A percentile compares a stretch with the other conserved stretches of the same genome.
Evolutionary conservation across 2,888 invertebrate genomes (phyloP).

Genomic region (Cataglyphis altisquamis): DNA sequence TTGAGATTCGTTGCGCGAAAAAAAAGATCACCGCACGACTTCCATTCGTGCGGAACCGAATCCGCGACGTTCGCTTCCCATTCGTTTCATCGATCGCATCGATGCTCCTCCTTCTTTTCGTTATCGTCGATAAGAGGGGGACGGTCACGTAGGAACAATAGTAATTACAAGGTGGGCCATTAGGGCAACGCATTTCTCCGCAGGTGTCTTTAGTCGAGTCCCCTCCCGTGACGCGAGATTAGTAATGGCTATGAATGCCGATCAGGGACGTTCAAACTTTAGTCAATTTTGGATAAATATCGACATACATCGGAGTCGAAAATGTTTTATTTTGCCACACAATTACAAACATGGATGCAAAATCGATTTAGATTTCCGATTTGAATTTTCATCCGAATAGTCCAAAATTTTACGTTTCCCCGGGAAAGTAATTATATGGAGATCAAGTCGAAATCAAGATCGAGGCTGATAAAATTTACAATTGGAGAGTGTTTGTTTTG

Average conservation of each 20-base stretch:
- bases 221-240: constrained; percentile 56
- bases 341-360: background rate
- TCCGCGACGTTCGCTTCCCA: constrained; percentile 20
- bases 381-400: background rate
- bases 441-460: background rate
- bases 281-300: background rate
- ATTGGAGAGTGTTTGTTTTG: background rate
- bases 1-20: background rate
- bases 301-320: background rate
- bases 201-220: constrained; percentile 75
- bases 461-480: background rate
- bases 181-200: constrained; percentile 77
- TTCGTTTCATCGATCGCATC: constrained; percentile 28
- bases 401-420: background rate
- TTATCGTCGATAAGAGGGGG: constrained; percentile 66
- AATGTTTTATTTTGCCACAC: background rate
- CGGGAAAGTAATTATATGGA: background rate
- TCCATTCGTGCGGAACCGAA: constrained; percentile 51
- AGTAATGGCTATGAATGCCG: constrained; percentile 72
- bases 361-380: background rate
- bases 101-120: constrained; percentile 51
- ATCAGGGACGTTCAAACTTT: constrained; percentile 32
- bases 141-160: constrained; percentile 75
- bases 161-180: constrained; percentile 79
- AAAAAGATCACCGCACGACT: constrained; percentile 28